These are phyloP conservation scores for Encarsia formosa DNA, from an alignment of 2,888 invertebrate genomes.

Conservation along the genomic window DNA sequence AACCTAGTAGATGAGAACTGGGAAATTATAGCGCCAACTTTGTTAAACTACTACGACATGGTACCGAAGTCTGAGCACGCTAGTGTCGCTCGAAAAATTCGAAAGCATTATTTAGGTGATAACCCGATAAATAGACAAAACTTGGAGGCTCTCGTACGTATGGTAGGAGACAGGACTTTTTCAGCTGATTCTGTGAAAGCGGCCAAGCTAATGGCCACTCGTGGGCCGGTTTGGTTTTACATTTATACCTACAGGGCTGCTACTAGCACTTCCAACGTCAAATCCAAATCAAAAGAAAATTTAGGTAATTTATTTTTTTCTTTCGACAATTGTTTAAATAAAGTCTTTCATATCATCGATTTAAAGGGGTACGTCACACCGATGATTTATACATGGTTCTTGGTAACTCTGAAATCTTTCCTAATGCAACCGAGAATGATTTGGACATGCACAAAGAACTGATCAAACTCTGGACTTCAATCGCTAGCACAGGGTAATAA, in stretches of 20 bases:
- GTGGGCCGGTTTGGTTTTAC: constrained; percentile 62
- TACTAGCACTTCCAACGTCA: constrained; percentile 55
- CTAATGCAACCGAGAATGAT: neutral
- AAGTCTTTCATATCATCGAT: neutral
- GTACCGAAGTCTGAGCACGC: constrained; percentile 56
- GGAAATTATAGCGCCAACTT: constrained; percentile 59
- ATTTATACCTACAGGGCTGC: constrained; percentile 60
- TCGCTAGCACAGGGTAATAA: neutral
- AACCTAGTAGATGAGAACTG: constrained; percentile 57
- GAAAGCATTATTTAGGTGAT: constrained; percentile 56
- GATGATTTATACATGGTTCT: constrained; percentile 10
- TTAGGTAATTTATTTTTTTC: constrained; percentile 52
- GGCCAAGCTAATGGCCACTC: constrained; percentile 58
- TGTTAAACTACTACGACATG: constrained; percentile 57
- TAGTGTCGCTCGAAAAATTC: constrained; percentile 55
- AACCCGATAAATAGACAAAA: constrained; percentile 51
- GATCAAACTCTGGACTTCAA: constrained; percentile 6
- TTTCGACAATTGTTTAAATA: neutral
- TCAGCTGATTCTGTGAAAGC: constrained; percentile 58
- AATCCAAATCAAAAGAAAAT: constrained; percentile 55
- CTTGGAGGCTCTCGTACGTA: constrained; percentile 45
- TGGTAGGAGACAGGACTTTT: constrained; percentile 64
- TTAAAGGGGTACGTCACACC: constrained; percentile 41
- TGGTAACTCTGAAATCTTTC: neutral
- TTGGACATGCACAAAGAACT: constrained; percentile 2